Conservation (phyloP, 2,113 vertebrate genomes). For the Scytalopus superciliaris region DNA sequence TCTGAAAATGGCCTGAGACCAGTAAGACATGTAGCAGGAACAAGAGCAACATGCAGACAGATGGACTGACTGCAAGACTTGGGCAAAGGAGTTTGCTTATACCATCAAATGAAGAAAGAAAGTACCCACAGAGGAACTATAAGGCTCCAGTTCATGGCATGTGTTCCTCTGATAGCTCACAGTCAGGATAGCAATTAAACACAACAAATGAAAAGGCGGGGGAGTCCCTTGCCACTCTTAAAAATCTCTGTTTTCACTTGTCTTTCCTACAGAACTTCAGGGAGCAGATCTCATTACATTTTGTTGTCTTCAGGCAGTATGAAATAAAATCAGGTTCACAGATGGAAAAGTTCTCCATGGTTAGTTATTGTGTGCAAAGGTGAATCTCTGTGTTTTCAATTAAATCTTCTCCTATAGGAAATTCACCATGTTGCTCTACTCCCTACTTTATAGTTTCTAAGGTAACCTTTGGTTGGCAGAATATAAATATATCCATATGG, state of each 20-base stretch:
- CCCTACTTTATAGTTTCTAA: background rate
- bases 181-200: slow-evolving; percentile 29
- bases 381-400: background rate
- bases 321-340: background rate
- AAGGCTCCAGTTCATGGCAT: background rate
- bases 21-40: background rate
- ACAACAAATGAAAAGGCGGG: background rate
- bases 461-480: background rate
- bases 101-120: background rate
- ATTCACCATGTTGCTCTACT: background rate
- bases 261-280: background rate
- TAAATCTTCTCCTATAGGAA: background rate
- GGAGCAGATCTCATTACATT: background rate
- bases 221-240: background rate
- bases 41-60: background rate
- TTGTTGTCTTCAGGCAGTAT: background rate
- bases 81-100: background rate
- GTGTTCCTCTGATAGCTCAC: background rate
- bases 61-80: background rate
- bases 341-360: background rate
- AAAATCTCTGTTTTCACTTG: background rate
- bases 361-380: background rate
- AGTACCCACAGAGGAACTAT: background rate
- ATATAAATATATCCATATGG: background rate
- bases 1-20: background rate